Conservation (phyloP, 1,140 invertebrate species). For the Manduca sexta region DNA sequence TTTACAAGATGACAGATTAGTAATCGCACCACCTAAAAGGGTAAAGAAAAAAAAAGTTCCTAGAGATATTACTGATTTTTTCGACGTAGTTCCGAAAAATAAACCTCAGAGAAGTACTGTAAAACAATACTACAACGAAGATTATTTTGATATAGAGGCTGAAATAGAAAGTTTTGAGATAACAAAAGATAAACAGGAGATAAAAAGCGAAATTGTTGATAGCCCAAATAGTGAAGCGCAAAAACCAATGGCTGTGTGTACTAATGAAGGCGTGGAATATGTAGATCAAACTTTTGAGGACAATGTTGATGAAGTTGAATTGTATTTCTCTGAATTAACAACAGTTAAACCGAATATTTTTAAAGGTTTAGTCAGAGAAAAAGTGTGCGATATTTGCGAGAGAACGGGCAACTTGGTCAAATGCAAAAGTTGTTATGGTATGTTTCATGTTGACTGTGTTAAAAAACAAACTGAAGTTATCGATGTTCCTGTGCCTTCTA, state of each 20-base stretch:
- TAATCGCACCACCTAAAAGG: constrained; percentile 25
- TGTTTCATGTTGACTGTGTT: constrained; percentile 72
- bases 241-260: neutral
- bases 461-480: constrained; percentile 36
- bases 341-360: constrained; percentile 74
- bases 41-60: constrained; percentile 40
- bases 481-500: constrained; percentile 23
- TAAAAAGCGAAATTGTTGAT: constrained; percentile 8
- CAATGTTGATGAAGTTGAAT: constrained; percentile 41
- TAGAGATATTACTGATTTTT: constrained; percentile 27
- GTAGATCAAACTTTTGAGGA: constrained; percentile 20
- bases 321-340: constrained; percentile 48
- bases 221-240: neutral
- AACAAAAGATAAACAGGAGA: constrained; percentile 24
- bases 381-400: constrained; percentile 81
- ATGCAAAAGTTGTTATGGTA: constrained; percentile 76
- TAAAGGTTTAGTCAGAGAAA: constrained; percentile 75
- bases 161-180: constrained; percentile 46
- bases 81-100: constrained; percentile 30
- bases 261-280: neutral
- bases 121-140: constrained; percentile 52
- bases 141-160: constrained; percentile 49
- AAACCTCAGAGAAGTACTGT: constrained; percentile 52
- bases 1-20: constrained; percentile 22
- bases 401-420: constrained; percentile 75